A percentile compares a stretch with the other conserved stretches of the same genome.
Evolutionary conservation across 2,113 vertebrate genomes (phyloP).

Genomic region (Psammodynastes pulverulentus): DNA sequence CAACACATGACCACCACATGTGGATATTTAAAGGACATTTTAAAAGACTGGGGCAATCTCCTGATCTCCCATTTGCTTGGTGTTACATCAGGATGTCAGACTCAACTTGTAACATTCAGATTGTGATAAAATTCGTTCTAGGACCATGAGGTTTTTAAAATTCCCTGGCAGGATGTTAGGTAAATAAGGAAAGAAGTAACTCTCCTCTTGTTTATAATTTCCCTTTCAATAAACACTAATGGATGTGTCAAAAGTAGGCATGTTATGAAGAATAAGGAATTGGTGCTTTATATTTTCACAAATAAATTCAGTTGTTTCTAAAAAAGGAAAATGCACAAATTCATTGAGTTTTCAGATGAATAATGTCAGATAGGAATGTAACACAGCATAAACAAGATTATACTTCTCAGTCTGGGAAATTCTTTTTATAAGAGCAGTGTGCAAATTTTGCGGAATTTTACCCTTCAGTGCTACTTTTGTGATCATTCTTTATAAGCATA

Average conservation of each 20-base stretch:
- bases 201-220: neutral
- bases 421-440: neutral
- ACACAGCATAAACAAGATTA: neutral
- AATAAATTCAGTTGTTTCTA: neutral
- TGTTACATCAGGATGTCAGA: neutral
- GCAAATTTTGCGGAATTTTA: neutral
- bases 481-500: neutral
- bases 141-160: neutral
- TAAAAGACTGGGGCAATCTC: constrained; percentile 22
- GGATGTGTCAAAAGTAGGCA: neutral
- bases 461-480: neutral
- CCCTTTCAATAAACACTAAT: neutral
- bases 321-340: neutral
- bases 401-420: neutral
- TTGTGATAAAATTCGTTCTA: constrained; percentile 46
- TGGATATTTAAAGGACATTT: too few relatives aligned
- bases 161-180: constrained; percentile 3
- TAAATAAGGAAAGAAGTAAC: constrained; percentile 33
- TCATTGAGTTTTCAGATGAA: neutral
- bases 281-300: neutral
- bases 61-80: constrained; percentile 15
- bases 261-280: neutral
- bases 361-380: neutral
- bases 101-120: constrained; percentile 32
- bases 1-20: too few relatives aligned